Percentiles rank a stretch among this genome's conserved stretches.
Evolutionary conservation across 2,888 invertebrate species (phyloP).

Genomic region (Halictus quadricinctus): DNA sequence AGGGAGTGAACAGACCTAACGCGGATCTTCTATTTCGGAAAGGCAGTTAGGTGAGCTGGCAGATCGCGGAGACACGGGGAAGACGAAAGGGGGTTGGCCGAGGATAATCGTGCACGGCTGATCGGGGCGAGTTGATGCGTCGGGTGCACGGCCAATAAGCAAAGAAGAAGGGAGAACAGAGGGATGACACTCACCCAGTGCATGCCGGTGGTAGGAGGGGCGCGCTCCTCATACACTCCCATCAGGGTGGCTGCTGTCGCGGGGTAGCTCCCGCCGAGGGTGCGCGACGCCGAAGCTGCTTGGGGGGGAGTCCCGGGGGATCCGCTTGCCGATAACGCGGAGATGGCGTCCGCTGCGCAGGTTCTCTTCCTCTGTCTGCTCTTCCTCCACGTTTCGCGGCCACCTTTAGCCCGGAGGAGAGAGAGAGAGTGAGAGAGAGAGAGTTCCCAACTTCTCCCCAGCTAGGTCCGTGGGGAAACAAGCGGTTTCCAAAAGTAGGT

Average conservation of each 20-base stretch:
- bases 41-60: neutral
- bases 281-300: slow-evolving; percentile 78
- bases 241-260: slow-evolving; percentile 86
- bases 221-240: slow-evolving; percentile 95
- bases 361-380: slow-evolving; percentile 64
- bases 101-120: slow-evolving; percentile 37
- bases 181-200: slow-evolving; percentile 89
- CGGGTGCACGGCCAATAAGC: slow-evolving; percentile 57
- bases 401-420: slow-evolving; percentile 12
- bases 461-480: neutral
- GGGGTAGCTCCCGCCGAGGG: slow-evolving; percentile 81
- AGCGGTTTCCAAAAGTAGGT: neutral
- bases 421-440: slow-evolving; percentile 7
- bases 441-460: neutral
- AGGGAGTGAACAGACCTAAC: neutral
- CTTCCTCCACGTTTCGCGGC: slow-evolving; percentile 51
- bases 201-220: slow-evolving; percentile 92
- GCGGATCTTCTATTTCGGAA: neutral
- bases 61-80: neutral
- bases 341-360: slow-evolving; percentile 81
- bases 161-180: slow-evolving; percentile 57
- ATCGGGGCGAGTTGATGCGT: slow-evolving; percentile 39
- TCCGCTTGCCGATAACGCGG: slow-evolving; percentile 82
- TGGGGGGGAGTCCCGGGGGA: slow-evolving; percentile 83
- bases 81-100: slow-evolving; percentile 26